These are phyloP conservation scores for Microhierax caerulescens DNA, from an alignment of 2,797 vertebrate genomes.

Conservation along the genomic window DNA sequence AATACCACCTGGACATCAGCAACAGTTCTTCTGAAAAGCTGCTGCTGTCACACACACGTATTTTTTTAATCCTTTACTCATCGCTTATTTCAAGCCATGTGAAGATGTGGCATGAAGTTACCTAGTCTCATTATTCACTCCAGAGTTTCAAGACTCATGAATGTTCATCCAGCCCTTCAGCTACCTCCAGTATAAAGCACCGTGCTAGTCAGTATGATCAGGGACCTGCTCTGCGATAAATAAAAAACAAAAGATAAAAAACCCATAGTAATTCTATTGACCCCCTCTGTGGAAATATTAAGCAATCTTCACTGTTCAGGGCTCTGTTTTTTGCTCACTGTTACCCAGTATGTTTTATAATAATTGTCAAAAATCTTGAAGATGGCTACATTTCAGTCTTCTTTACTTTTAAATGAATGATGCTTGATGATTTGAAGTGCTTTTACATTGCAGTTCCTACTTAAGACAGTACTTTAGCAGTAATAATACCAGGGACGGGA, in stretches of 20 bases:
- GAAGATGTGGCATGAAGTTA: not conserved
- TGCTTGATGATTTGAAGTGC: not conserved
- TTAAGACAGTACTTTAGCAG: not conserved
- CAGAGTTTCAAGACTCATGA: not conserved
- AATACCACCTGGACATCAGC: not conserved
- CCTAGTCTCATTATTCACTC: not conserved
- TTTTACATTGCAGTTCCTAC: not conserved
- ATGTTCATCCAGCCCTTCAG: not conserved
- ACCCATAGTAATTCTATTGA: not conserved
- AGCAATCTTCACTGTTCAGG: not conserved
- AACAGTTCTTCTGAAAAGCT: not conserved
- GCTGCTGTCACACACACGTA: not conserved
- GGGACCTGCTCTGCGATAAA: not conserved
- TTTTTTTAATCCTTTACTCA: not conserved
- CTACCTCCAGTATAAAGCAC: not conserved
- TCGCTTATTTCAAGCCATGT: not conserved
- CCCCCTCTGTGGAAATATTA: not conserved
- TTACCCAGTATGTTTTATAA: not conserved
- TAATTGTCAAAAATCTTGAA: not conserved
- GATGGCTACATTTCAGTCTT: not conserved
- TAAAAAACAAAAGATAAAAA: not conserved
- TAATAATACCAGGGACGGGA: not conserved
- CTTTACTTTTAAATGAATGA: not conserved
- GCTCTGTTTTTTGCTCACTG: rapidly evolving
- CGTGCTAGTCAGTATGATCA: not conserved